phyloP scores from a whole-genome alignment of 1,140 invertebrate species.

The Platorchestia sp. region DNA sequence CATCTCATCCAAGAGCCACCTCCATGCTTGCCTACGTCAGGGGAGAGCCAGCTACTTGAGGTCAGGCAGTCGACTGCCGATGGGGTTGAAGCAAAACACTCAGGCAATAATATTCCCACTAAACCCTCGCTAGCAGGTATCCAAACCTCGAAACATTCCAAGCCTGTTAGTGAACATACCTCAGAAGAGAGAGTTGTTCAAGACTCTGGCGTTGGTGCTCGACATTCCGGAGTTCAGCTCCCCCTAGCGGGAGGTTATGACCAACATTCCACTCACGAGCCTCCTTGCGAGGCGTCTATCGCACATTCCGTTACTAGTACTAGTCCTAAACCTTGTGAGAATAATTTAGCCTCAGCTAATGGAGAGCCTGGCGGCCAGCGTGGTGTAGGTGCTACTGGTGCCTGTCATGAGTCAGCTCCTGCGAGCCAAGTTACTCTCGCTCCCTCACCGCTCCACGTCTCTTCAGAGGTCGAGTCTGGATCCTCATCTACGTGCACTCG shows the following conservation, averaged over 20 bases:
- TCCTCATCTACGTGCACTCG: neutral
- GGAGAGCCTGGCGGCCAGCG: neutral
- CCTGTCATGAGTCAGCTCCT: neutral
- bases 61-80: too few species aligned
- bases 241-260: neutral
- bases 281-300: neutral
- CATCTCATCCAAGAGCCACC: too few species aligned
- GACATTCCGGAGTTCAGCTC: too few species aligned
- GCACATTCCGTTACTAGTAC: neutral
- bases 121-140: neutral
- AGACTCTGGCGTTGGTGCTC: neutral
- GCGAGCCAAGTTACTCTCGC: neutral
- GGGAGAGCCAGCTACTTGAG: too few species aligned
- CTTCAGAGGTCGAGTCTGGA: neutral
- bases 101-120: neutral
- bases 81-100: too few species aligned
- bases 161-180: neutral
- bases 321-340: neutral
- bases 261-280: neutral
- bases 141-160: neutral
- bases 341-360: neutral
- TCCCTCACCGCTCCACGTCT: neutral
- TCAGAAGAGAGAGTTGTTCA: neutral
- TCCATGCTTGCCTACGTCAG: too few species aligned
- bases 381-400: neutral